These are phyloP conservation scores for Pipistrellus nathusii DNA, from an alignment of 2,797 vertebrate genomes.

Conservation along the genomic window DNA sequence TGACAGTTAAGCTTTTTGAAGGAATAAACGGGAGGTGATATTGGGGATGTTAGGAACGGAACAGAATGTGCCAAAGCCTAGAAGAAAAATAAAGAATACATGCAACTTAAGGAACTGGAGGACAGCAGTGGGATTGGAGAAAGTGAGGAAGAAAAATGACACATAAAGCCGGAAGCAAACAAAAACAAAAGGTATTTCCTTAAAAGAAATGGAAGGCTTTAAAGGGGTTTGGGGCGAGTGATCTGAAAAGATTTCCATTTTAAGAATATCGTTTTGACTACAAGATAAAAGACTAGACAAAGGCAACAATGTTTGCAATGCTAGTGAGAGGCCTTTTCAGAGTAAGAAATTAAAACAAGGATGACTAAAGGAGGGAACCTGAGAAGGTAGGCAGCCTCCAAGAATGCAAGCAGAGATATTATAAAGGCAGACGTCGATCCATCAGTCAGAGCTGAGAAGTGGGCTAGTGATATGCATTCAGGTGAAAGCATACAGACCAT, in stretches of 20 bases:
- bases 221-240: not conserved
- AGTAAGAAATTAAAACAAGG: conserved; percentile 45
- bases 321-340: not conserved
- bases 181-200: not conserved
- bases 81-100: not conserved
- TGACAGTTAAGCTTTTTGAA: not conserved
- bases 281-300: not conserved
- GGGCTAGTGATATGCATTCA: not conserved
- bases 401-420: not conserved
- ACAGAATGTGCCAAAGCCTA: not conserved
- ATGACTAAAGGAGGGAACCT: not conserved
- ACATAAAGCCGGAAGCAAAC: not conserved
- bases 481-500: not conserved
- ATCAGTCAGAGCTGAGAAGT: not conserved
- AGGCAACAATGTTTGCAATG: not conserved
- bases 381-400: not conserved
- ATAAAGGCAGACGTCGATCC: not conserved
- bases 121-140: not conserved
- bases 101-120: not conserved
- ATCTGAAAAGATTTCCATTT: not conserved
- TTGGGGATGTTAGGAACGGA: not conserved
- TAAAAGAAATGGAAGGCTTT: conserved; percentile 24
- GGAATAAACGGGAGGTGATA: not conserved
- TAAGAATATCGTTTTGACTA: not conserved
- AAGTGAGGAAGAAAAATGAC: not conserved